These are phyloP conservation scores for Opisthograptis luteolata DNA, from an alignment of 2,888 invertebrate species.

Conservation along the genomic window DNA sequence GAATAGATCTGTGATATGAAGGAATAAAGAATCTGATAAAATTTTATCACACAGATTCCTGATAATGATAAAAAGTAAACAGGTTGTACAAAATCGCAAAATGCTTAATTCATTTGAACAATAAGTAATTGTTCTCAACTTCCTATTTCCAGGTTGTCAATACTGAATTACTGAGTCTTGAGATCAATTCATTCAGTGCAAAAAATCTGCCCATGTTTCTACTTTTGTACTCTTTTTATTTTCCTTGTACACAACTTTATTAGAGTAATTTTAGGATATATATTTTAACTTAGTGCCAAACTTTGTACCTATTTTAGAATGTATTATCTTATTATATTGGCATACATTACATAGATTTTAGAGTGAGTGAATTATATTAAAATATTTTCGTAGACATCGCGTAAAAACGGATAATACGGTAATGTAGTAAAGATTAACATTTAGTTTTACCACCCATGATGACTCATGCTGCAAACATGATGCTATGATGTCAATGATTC, in stretches of 20 bases:
- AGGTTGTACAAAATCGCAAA: slow-evolving; percentile 4
- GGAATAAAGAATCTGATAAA: slow-evolving; percentile 36
- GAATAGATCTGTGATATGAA: slow-evolving; percentile 34
- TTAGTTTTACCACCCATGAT: slow-evolving; percentile 9
- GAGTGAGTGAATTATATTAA: not conserved
- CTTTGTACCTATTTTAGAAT: slow-evolving; percentile 35
- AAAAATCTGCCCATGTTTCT: slow-evolving; percentile 11
- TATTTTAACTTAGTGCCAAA: slow-evolving; percentile 50
- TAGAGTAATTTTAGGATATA: too few relatives aligned
- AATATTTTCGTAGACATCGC: too few relatives aligned
- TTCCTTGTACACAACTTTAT: slow-evolving; percentile 17
- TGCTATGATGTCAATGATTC: slow-evolving; percentile 35
- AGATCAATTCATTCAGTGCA: slow-evolving; percentile 8
- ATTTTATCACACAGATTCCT: slow-evolving; percentile 22
- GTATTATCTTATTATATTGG: slow-evolving; percentile 16
- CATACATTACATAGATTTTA: slow-evolving; percentile 12
- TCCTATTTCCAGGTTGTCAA: slow-evolving; percentile 29
- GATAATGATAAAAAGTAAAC: slow-evolving; percentile 23
- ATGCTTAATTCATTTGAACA: not conserved
- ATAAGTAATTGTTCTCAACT: slow-evolving; percentile 20
- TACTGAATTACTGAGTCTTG: slow-evolving; percentile 2
- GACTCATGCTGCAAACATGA: slow-evolving; percentile 33
- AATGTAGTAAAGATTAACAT: slow-evolving; percentile 3
- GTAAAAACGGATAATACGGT: too few relatives aligned
- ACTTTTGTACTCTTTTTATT: slow-evolving; percentile 29